A percentile compares a stretch with the other conserved stretches of the same genome.
Conservation (phyloP, 2,888 invertebrate species). For the Limnephilus auricula region DNA sequence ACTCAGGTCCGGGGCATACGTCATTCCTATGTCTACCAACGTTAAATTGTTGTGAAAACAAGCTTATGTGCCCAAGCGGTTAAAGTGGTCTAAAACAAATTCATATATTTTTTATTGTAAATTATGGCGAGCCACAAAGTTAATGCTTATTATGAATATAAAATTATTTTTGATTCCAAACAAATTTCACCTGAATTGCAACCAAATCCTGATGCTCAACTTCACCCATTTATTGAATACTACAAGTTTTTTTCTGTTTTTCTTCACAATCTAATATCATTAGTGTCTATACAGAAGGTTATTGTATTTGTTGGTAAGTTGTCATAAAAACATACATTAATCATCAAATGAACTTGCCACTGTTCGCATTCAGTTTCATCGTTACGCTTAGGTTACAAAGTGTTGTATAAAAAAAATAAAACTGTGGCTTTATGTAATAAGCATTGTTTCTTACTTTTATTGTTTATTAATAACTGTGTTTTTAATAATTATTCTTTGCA, state of each 20-base stretch:
- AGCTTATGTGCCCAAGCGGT: too few species aligned
- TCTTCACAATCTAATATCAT: neutral
- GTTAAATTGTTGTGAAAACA: too few species aligned
- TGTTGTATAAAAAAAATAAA: constrained; percentile 22
- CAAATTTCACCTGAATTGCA: neutral
- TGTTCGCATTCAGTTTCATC: neutral
- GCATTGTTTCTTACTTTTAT: constrained; percentile 2
- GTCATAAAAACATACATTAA: neutral
- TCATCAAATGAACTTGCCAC: neutral
- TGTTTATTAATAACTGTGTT: constrained; percentile 22
- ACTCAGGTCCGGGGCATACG: too few species aligned
- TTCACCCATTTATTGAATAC: neutral
- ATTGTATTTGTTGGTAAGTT: neutral
- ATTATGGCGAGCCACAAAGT: too few species aligned
- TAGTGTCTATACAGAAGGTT: neutral
- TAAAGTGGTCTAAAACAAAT: too few species aligned
- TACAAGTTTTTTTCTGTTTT: neutral
- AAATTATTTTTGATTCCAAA: neutral
- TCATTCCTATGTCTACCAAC: too few species aligned
- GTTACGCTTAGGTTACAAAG: neutral
- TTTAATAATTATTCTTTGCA: neutral
- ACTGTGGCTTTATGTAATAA: constrained; percentile 22
- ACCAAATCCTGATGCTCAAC: neutral
- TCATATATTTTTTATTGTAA: too few species aligned
- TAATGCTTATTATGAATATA: too few species aligned